phyloP scores from a whole-genome alignment of 2,888 invertebrate genomes.

The Acrobasis consociella region DNA sequence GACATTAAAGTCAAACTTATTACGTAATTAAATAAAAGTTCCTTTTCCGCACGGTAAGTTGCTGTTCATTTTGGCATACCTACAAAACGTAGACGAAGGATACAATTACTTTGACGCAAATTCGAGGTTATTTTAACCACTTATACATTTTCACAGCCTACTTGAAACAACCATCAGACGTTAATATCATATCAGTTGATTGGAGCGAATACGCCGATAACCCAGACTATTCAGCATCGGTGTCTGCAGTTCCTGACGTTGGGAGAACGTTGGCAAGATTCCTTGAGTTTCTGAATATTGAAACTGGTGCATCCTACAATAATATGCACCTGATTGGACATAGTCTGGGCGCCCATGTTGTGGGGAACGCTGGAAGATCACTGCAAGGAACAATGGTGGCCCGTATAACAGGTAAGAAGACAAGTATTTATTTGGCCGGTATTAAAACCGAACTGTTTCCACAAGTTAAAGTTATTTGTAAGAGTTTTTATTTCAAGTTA shows the following conservation, averaged over 20 bases:
- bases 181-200: constrained; percentile 30
- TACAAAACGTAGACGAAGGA: no score
- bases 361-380: constrained; percentile 34
- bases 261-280: constrained; percentile 25
- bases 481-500: no score
- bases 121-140: neutral
- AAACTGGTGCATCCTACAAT: constrained; percentile 22
- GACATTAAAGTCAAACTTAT: no score
- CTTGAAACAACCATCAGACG: constrained; percentile 12
- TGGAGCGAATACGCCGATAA: constrained; percentile 21
- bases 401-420: constrained; percentile 28
- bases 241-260: constrained; percentile 21
- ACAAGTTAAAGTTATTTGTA: no score
- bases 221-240: constrained; percentile 25
- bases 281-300: constrained; percentile 14
- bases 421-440: no score
- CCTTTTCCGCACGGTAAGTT: no score
- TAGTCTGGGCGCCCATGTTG: constrained; percentile 37
- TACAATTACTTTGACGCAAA: no score
- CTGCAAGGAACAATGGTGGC: constrained; percentile 28
- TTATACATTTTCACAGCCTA: constrained; percentile 22
- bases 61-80: no score
- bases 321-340: constrained; percentile 33
- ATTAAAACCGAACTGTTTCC: no score
- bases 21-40: no score